These are phyloP conservation scores for Dinoponera quadriceps DNA, from an alignment of 1,140 invertebrate genomes.

Conservation along the genomic window DNA sequence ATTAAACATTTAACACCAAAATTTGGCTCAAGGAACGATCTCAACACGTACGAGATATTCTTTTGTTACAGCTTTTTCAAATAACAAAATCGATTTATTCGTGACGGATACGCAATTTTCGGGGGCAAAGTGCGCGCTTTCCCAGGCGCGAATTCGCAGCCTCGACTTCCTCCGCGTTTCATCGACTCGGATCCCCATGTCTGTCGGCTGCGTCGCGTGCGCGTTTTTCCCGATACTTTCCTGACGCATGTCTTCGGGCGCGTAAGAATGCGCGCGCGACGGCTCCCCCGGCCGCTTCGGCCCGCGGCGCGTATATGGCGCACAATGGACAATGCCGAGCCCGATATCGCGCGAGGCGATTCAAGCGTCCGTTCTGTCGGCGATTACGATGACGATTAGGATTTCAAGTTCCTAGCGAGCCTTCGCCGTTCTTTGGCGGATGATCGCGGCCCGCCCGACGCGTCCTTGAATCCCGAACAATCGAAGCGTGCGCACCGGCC, in stretches of 20 bases:
- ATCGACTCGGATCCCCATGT: too few relatives aligned
- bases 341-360: slow-evolving; percentile 61
- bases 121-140: too few relatives aligned
- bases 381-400: slow-evolving; percentile 66
- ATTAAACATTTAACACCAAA: too few relatives aligned
- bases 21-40: too few relatives aligned
- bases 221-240: slow-evolving; percentile 5
- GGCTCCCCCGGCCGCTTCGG: not conserved
- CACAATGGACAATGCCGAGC: slow-evolving; percentile 67
- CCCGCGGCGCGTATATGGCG: slow-evolving; percentile 28
- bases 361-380: not conserved
- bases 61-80: too few relatives aligned
- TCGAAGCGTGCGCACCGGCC: not conserved
- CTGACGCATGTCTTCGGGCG: not conserved
- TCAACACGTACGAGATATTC: too few relatives aligned
- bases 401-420: slow-evolving; percentile 38
- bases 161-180: too few relatives aligned
- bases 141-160: too few relatives aligned
- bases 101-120: too few relatives aligned
- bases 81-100: too few relatives aligned
- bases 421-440: slow-evolving; percentile 22
- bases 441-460: slow-evolving; percentile 4
- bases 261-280: slow-evolving; percentile 38
- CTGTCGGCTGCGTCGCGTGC: too few relatives aligned
- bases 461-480: slow-evolving; percentile 51